Base-by-base conservation (phyloP, 2,113 vertebrate genomes). In the Mellivora capensis region DNA sequence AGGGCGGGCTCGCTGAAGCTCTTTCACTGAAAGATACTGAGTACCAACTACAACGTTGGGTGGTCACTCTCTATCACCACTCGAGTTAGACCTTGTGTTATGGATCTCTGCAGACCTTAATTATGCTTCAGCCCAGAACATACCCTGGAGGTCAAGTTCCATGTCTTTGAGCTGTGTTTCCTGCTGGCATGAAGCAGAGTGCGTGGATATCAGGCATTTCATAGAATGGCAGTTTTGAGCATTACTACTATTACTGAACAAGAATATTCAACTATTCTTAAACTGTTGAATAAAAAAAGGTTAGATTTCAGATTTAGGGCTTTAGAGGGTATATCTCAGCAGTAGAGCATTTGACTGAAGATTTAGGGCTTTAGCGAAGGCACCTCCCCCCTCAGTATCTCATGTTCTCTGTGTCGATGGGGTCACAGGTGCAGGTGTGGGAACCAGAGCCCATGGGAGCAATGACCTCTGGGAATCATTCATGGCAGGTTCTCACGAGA, bases 131-230 rank as follows among this genome's bases (percentile, higher is more conserved):
- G 49, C 23, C 85, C 76, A 49, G 49, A 49, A 44, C 17, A 18
- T 6, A 21, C 61, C 27, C 27, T 39, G 12, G 44, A 52, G 20
- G n/a, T 76, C 8, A 42, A 20, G 11, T 62, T 21, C 67, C 9
- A 20, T 10, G 27, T 42, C 54, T 49, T 0, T 39, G 42, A 72
- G 54, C 77, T 74, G 34, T 7, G 42, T 29, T 62, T 71, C 42
- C 20, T 11, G 42, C n/a, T 14, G 20, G 42, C 0, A 27, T 15
- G 62, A 20, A 42, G 54, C 2, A 39, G 34, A 42, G 20, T 0
- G 13, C 9, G 2, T 15, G 42, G 31, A 5, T 14, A 0, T 31
- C 11, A 10, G 0, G 9, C 27, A 13, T 15, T 18, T 23, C 27
- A 8, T 7, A 4, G 52, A 20, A 61, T 25, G 64, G 15, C 85